Evolutionary conservation across 2,797 vertebrate species (phyloP), one percentile per base, ranked within the genome.

Genomic region (Nannoperca obscura): DNA sequence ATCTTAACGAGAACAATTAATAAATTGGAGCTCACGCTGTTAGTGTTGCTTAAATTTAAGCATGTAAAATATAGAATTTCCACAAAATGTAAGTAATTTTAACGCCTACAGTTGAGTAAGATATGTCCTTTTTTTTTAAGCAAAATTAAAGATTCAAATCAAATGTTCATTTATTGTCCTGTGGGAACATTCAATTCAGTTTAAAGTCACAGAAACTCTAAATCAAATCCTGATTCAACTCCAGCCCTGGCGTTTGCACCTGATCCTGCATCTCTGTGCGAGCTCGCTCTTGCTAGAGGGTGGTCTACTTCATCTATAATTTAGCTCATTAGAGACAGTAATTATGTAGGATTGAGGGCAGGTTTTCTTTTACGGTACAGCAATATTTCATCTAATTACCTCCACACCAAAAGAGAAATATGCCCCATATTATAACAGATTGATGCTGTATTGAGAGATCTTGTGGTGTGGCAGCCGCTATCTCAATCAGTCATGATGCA

Each of bases 281-380:
- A 64, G 81, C 73, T 71, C 74, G 1, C 20, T 73, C 71, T 73
- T 76, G 85, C 82, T 79, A 10, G 85, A 87, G 85, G 88, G 84
- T 74, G 80, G 78, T 86, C 92, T 88, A 87, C 88, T 89, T 92
- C 86, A 93, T 93, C 65, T 84, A 93, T 93, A 87, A 93, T 94
- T 93, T 83, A 93, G 57, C 76, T 90, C 77, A 88, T 92, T 90
- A 89, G 73, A 67, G 68, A 77, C 76, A 63, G 81, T 91, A 88
- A 92, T 92, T 88, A 92, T 81, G 78, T 62, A 47, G 46, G 70
- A 87, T 84, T 27, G 65, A 86, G 88, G 84, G 73, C 84, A 71
- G 54, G 11, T 50, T 72, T 83, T 67, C 55, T 60, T 60, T 8
- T 49, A 36, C 19, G 52, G 65, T 19, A 32, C 49, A 32, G 60